Percentiles rank a stretch among this genome's conserved stretches.
These are phyloP conservation scores for Oryzias curvinotus DNA, from an alignment of 2,113 vertebrate species.

Conservation along the genomic window DNA sequence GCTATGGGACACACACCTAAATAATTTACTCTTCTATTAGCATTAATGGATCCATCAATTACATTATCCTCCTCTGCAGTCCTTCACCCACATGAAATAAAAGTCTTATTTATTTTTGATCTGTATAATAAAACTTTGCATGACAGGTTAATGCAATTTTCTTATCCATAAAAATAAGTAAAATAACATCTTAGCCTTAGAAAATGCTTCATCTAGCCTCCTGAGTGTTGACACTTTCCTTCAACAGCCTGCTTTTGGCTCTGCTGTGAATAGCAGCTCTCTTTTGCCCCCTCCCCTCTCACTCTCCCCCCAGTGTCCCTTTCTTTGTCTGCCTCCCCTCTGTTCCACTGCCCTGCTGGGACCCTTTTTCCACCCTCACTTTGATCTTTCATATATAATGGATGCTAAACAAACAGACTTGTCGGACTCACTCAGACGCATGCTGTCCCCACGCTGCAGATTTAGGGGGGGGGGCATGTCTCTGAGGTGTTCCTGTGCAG, in stretches of 20 bases:
- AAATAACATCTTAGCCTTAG: neutral
- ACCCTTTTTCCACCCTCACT: slow-evolving; percentile 20
- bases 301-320: neutral
- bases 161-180: neutral
- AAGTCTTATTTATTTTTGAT: slow-evolving; percentile 44
- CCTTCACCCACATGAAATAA: slow-evolving; percentile 41
- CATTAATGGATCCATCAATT: slow-evolving; percentile 57
- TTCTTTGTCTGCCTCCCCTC: slow-evolving; percentile 2
- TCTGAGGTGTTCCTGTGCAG: slow-evolving; percentile 20
- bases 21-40: slow-evolving; percentile 54
- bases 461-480: slow-evolving; percentile 18
- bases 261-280: slow-evolving; percentile 21
- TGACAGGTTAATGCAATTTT: slow-evolving; percentile 12
- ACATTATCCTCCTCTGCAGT: slow-evolving; percentile 38
- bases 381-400: slow-evolving; percentile 67
- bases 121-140: slow-evolving; percentile 12
- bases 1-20: slow-evolving; percentile 14
- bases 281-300: slow-evolving; percentile 3
- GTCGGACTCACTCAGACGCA: slow-evolving; percentile 58
- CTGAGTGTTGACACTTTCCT: slow-evolving; percentile 14
- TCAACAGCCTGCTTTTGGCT: slow-evolving; percentile 9
- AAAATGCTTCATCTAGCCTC: slow-evolving; percentile 1
- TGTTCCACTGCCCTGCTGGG: slow-evolving; percentile 31
- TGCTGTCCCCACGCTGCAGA: slow-evolving; percentile 28
- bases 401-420: slow-evolving; percentile 70